Base-by-base conservation (phyloP, 2,888 invertebrate species). In the Mechanitis mazaeus region DNA sequence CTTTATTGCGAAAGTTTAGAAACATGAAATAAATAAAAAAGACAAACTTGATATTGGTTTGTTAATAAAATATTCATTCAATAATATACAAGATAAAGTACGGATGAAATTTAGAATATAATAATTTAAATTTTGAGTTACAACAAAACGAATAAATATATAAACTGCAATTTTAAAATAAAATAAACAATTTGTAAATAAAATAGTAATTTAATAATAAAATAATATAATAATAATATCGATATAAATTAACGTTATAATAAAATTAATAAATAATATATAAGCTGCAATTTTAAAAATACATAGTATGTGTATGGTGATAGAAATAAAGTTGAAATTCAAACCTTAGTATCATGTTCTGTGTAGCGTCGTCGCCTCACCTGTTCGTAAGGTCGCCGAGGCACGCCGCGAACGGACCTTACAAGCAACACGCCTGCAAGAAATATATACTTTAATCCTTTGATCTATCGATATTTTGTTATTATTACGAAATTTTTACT, bases 341-440 rank as follows among this genome's bases (percentile, higher is more conserved):
- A 82, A 87, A 90, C 90, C 90, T 90, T 90, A 90, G 87, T 83
- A 90, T 84, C 90, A 90, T 89, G 88, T 80, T 90, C 88, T 87
- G 83, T 81, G 84, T 84, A 84, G 85, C 85, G 86, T 77, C 80
- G 82, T 82, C 87, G 86, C 90, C 89, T 89, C 89, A 89, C 89
- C 89, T 88, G 86, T 85, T 84, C 79, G 88, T 87, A 88, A 89
- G 89, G 89, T 76, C 88, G 88, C 87, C 89, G 86, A 77, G 74
- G 74, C 71, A 73, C 72, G 71, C 82, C 85, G 87, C 87, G 86
- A 80, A 80, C 87, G 86, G 80, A 72, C 88, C 88, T 86, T 82
- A 85, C 88, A 76, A 73, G 77, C 74, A 77, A 79, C 75, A 77
- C 78, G 78, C 85, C 89, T 89, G 87, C 33, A 84, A 86, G 75